Conservation (phyloP, 2,888 invertebrate species). For the Aphidoletes aphidimyza region DNA sequence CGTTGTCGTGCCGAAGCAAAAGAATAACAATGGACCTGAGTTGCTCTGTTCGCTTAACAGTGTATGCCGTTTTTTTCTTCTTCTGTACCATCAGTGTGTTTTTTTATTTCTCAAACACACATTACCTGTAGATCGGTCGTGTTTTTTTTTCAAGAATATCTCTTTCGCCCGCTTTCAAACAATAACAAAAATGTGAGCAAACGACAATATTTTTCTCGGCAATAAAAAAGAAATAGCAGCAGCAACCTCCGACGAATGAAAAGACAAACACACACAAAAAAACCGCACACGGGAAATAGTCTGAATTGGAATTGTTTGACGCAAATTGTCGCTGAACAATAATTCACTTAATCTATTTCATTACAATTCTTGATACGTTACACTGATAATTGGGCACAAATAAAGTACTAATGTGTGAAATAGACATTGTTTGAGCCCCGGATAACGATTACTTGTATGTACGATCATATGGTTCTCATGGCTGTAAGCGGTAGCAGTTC, state of each 20-base stretch:
- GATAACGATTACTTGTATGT: too few species aligned
- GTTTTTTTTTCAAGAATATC: conserved; percentile 5
- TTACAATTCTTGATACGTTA: conserved; percentile 26
- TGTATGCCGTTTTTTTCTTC: neutral
- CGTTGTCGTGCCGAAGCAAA: neutral
- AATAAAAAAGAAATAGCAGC: neutral
- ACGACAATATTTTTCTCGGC: conserved; percentile 18
- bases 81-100: neutral
- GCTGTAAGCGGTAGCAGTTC: neutral
- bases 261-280: neutral
- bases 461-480: neutral
- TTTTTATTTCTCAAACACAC: neutral
- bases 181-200: conserved; percentile 18
- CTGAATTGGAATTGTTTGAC: conserved; percentile 41
- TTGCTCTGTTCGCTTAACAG: neutral
- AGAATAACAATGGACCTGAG: conserved; percentile 20
- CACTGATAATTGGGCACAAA: conserved; percentile 11
- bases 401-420: conserved; percentile 48
- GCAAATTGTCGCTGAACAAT: conserved; percentile 40
- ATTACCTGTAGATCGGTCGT: conserved; percentile 31
- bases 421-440: too few species aligned
- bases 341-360: conserved; percentile 51
- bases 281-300: conserved; percentile 45
- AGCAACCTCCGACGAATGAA: neutral
- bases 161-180: neutral